Evolutionary conservation across 2,797 vertebrate genomes (phyloP), one percentile per base, ranked within the genome.

Genomic region (Tiaroga cobitis): DNA sequence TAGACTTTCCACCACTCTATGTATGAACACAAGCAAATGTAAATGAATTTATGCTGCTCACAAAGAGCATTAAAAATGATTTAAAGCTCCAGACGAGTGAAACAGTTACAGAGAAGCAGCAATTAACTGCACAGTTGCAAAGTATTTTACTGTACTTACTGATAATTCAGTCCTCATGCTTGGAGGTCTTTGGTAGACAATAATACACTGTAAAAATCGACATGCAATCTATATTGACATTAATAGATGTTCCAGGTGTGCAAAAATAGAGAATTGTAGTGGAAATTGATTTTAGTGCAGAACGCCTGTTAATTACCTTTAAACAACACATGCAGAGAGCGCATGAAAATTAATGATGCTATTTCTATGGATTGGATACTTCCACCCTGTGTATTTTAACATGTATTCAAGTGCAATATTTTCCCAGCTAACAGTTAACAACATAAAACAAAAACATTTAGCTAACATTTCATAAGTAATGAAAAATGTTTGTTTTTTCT

Each of bases 11-110:
- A 87, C 89, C 90, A 87, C 85, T 78, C 77, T 72, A 84, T 54
- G 72, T 69, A 88, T 84, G 84, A 91, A 90, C 88, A 84, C 89
- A 88, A 80, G 69, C 63, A 39, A 85, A 89, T 85, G 69, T 56
- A 61, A 85, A 84, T 86, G 32, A 88, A 90, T 89, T 91, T 91
- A 32, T 56, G 21, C 59, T 24, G 61, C 63, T 59, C 34, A 43
- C 54, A 74, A 56, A 59, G 76, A 46, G 43, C n/a, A n/a, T 49
- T 63, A 85, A 34, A 70, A 43, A 41, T 63, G 77, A 73, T 73
- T 73, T 63, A 59, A 34, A 61, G 26, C 65, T 61, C n/a, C 15
- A 54, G 63, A 75, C 13, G 43, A 65, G 63, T 37, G 61, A 69
- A 68, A 32, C 51, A 51, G 79, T 69, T 65, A 80, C 15, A 78